Base-by-base conservation (phyloP, 2,888 invertebrate genomes). In the Cephus sareptanus region DNA sequence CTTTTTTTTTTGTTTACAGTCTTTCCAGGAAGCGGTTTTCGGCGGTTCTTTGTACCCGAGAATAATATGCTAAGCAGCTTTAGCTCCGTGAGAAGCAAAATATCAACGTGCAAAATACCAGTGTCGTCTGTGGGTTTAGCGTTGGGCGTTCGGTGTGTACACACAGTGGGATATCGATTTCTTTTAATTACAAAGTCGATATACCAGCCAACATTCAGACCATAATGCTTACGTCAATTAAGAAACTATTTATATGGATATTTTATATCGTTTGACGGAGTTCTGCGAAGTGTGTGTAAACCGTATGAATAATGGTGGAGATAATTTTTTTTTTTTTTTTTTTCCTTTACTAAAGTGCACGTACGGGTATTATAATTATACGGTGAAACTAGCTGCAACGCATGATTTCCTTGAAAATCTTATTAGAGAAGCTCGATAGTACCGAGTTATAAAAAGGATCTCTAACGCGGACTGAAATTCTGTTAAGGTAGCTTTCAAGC, bases 31-130 rank as follows among this genome's bases (percentile, higher is more conserved):
- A 83, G 69, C 71, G 71, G 71, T 33, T 31, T 34, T 34, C 71
- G 71, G 75, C 75, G 75, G 75, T 75, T 76, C 79, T 83, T 83
- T 81, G 80, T 80, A 76, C 12, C 76, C 70, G 69, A 70, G 77
- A 75, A 56, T 56, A 75, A 74, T 80, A 81, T 81, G 83, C 79
- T 83, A 83, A 83, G 80, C 83, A 77, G 77, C 76, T 79, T 75
- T 81, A 76, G 76, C 77, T 82, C 82, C 77, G 69, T 37, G 73
- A 56, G 56, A 56, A 56, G 56, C 56, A 56, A 56, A 23, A 56
- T 23, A 56, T 56, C 23, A 56, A 15, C 23, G 15, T 56, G 23
- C 23, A 23, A 23, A 23, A 56, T 56, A 23, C 56, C 56, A 23
- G 23, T 56, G 23, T 23, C 56, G 23, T 56, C 23, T 9, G 23